These are phyloP conservation scores for Ophiothrix spiculata DNA, from an alignment of 35 echinoderm and acorn worm species.

Conservation along the genomic window DNA sequence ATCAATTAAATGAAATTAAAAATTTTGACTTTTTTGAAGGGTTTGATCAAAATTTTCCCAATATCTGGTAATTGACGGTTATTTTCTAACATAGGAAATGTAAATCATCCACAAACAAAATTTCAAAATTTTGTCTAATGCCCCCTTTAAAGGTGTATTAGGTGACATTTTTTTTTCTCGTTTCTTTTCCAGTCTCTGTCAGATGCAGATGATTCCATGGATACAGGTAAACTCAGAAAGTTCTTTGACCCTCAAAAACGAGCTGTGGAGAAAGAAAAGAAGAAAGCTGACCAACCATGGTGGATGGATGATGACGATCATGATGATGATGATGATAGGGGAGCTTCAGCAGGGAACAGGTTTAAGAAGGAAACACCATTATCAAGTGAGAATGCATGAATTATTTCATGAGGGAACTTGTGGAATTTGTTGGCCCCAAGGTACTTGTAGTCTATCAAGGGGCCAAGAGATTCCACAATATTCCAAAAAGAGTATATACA, in stretches of 20 bases:
- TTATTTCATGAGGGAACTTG: no score
- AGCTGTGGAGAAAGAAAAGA: constrained; percentile 38
- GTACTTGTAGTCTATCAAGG: no score
- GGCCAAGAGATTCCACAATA: no score
- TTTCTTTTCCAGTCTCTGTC: constrained; percentile 61
- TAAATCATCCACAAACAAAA: no score
- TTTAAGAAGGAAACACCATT: neutral
- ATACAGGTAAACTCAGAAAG: constrained; percentile 51
- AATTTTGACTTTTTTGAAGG: neutral
- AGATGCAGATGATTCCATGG: constrained; percentile 87
- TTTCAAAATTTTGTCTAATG: no score
- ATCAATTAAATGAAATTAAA: neutral
- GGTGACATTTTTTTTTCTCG: neutral
- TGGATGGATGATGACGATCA: constrained; percentile 82
- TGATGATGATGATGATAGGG: no score
- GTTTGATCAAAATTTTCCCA: neutral
- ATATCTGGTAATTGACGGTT: no score
- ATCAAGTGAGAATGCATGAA: neutral
- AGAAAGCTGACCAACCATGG: constrained; percentile 64
- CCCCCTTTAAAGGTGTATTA: no score
- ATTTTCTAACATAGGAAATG: no score
- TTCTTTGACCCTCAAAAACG: constrained; percentile 23
- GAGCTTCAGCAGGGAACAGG: constrained; percentile 15
- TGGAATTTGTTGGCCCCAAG: no score
- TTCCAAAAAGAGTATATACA: no score